Evolutionary conservation across 2,113 vertebrate genomes (phyloP).

Genomic region (Grallaria varia): DNA sequence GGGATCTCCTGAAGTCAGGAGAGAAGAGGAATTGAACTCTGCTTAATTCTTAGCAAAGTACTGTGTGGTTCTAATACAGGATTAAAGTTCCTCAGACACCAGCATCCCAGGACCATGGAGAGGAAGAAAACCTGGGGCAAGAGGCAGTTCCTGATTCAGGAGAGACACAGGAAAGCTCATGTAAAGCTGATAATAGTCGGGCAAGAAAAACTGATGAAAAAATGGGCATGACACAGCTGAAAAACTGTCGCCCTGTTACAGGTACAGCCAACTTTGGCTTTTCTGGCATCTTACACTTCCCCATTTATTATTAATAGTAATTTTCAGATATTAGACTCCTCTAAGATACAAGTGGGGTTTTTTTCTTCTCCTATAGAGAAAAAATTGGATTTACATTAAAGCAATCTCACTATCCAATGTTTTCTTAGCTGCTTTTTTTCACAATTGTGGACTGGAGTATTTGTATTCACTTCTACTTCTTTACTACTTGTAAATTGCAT

Average conservation of each 20-base stretch:
- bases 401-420: not conserved
- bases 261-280: slow-evolving; percentile 61
- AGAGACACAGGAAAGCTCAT: not conserved
- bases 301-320: not conserved
- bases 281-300: not conserved
- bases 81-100: slow-evolving; percentile 70
- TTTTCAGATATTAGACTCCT: not conserved
- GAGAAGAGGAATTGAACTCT: not conserved
- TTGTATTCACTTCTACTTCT: not conserved
- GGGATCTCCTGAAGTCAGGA: not conserved
- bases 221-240: slow-evolving; percentile 63
- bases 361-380: not conserved
- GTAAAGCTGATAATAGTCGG: not conserved
- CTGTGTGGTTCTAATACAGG: slow-evolving; percentile 46
- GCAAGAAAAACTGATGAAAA: slow-evolving; percentile 71
- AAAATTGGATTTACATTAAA: not conserved
- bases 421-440: not conserved
- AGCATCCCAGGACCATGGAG: slow-evolving; percentile 38
- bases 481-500: not conserved
- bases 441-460: not conserved
- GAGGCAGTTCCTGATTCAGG: not conserved
- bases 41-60: not conserved
- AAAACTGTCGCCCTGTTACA: slow-evolving; percentile 80
- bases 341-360: not conserved
- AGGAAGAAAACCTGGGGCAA: slow-evolving; percentile 69